Conservation (phyloP, 2,888 invertebrate species). For the Alviniconcha strummeri region DNA sequence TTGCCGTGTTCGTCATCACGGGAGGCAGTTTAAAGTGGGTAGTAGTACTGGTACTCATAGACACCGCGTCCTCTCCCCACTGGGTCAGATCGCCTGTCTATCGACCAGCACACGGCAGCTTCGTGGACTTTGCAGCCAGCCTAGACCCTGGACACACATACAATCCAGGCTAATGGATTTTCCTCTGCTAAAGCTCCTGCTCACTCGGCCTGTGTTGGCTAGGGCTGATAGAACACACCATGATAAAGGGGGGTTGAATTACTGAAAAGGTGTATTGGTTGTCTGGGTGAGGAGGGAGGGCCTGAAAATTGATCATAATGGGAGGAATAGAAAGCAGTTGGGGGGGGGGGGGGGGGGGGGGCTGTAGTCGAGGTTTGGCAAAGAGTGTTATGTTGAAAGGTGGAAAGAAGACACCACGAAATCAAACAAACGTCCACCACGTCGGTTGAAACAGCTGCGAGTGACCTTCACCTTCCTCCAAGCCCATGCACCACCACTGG, state of each 20-base stretch:
- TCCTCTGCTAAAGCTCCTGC: background rate
- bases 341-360: background rate
- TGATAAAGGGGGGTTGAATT: no score
- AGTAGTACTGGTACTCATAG: no score
- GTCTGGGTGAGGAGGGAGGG: background rate
- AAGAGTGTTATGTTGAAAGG: background rate
- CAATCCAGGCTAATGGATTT: no score
- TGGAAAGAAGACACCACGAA: background rate
- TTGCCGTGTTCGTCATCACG: no score
- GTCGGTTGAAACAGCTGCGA: background rate
- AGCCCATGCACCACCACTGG: background rate
- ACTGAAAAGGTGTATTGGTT: background rate
- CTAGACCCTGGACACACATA: no score
- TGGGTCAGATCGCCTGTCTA: background rate
- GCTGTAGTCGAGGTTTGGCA: background rate
- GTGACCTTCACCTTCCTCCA: background rate
- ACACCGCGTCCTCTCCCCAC: no score
- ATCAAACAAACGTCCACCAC: background rate
- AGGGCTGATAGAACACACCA: background rate
- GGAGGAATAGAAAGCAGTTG: background rate
- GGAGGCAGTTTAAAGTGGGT: no score
- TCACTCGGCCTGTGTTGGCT: background rate
- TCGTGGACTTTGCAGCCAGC: background rate
- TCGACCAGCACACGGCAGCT: background rate
- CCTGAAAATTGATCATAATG: no score